Base-by-base conservation (phyloP, 35 echinoderm and acorn worm species). In the Ophiothrix spiculata region DNA sequence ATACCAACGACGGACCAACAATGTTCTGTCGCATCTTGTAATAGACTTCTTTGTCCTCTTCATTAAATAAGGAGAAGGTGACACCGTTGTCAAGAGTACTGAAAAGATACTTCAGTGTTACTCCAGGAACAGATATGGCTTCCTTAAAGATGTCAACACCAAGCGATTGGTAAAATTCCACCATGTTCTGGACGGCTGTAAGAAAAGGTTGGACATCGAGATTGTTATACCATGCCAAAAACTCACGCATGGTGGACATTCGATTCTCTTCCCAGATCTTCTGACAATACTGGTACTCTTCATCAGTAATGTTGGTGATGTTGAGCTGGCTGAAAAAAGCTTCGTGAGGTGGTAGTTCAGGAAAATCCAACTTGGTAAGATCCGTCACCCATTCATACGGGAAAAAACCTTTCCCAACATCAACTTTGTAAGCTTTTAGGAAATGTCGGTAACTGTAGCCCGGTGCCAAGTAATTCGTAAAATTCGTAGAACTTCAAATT, bases 141-240 rank as follows among this genome's bases (percentile, higher is more conserved):
- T 79, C 75, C 80, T 86, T 86, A 14, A 82, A 35, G 40, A 82
- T 82, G 11, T 37, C 78, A 69, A 82, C 32, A 32, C 31, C 14
- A 82, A 21, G 28, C 12, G 75, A 10, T 42, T 25, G 37, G 35
- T 86, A 91, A 21, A 91, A 91, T 8, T 60, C 42, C 3, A 39
- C 25, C 83, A 91, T 91, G 38, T 91, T 91, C 28, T 60, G 36
- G 6, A 91, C 6, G 0, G 89, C 83, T 73, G 56, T 69, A 13
- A 86, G 29, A 19, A 91, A 86, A 8, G 89, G 89, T 6, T 4
- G 40, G 14, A 86, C 89, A 35, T 91, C 83, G 11, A 82, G 25
- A 19, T 91, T 84, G 29, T 87, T 91, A 64, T 91, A 91, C 90
- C 90, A 91, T 17, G 38, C 38, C 19, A 89, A 33, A 41, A 83